Base-by-base conservation (phyloP, 2,888 invertebrate species). In the Scaptomyza tumidula region DNA sequence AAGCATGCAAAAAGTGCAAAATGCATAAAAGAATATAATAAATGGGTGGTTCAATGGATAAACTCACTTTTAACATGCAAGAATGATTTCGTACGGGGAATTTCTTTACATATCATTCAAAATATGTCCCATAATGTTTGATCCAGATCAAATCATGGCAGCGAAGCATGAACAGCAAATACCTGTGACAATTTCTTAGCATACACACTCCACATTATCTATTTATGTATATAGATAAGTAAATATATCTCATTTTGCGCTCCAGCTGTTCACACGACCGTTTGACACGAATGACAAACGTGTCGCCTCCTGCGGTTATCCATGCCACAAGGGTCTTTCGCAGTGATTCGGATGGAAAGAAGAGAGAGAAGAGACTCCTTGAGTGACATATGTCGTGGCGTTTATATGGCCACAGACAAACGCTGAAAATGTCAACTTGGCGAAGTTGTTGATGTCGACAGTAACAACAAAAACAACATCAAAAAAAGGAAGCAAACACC, bases 211-310 rank as follows among this genome's bases (percentile, higher is more conserved):
- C 37, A 31, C 37, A 37, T 37, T 37, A 37, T 46, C 10, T 16
- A 57, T 49, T 14, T 39, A 37, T 46, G n/a, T n/a, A 57, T 49
- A 24, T 31, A 63, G 33, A 46, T 58, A 55, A 49, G 48, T 41
- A 24, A 19, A 33, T 41, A 13, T 60, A 62, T 44, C 7, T 14
- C 5, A 46, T 63, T 60, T 63, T 43, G 46, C 50, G 50, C 54
- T 60, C 55, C 56, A 33, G 54, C 52, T 66, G 57, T 46, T 55
- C 62, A 56, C 66, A 67, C 63, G 58, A 59, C 66, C 63, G 48
- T 48, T 64, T 69, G 66, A 73, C 69, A 59, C 29, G 48, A 13
- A 62, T 69, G 69, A 73, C 62, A 73, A 78, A 58, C 60, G 65
- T 39, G 63, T 78, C 65, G 65, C n/a, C 59, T 60, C 35, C 54